Base-by-base conservation (phyloP, 2,888 invertebrate genomes). In the Dexiosoma caninum region DNA sequence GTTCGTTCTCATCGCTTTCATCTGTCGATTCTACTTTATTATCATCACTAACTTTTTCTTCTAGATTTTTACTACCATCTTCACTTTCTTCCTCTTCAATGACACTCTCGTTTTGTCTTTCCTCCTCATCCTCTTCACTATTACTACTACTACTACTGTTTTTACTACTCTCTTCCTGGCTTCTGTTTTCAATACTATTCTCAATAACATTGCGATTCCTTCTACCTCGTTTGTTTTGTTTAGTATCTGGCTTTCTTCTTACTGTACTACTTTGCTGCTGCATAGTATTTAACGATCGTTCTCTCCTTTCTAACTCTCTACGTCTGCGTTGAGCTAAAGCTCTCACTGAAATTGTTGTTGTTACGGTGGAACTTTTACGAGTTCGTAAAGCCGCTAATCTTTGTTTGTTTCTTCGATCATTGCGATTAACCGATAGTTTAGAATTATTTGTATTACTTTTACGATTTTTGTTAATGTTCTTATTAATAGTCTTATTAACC, bases 401-500 rank as follows among this genome's bases (percentile, higher is more conserved):
- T 57, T 46, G 62, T n/a, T 60, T 64, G 49, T 57, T 77, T 77
- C 42, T 23, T 55, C 83, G 74, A 75, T 57, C 78, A 42, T 80
- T 44, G 59, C 60, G 49, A 40, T 49, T 77, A 57, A 67, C 21
- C 67, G 62, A 53, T 46, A 80, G 60, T 64, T 82, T 44, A 75
- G 51, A 46, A 67, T 62, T 66, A 71, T 79, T 74, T 37, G 30
- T 64, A 46, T 64, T 72, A 55, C 62, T 53, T n/a, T 62, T 35
- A 57, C 71, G 37, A 81, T 59, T 67, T 35, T 79, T 84, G 80
- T 84, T 82, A 84, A 85, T 81, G 16, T 77, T 78, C 78, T 83
- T 83, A 81, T 81, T 67, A 64, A 53, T 81, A 77, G 16, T 85
- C 84, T 91, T 93, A 93, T 94, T 94, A 94, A 96, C 96, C 96